Percentiles rank a stretch among this genome's conserved stretches.
phyloP scores from a whole-genome alignment of 53 echinoderm and acorn worm genomes.

The Hippasteria phrygiana region DNA sequence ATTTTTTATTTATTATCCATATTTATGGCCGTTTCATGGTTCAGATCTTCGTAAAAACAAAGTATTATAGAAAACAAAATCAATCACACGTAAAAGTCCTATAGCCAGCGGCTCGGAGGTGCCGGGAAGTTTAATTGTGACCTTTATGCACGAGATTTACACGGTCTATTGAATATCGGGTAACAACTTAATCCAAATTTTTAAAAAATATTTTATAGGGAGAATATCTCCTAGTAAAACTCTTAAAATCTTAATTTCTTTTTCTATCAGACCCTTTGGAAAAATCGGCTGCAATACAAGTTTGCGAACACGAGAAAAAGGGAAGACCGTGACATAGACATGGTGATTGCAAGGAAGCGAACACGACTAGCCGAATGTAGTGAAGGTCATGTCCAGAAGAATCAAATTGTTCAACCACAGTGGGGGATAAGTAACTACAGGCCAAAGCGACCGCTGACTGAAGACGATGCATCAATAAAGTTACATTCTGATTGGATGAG shows the following conservation, averaged over 20 bases:
- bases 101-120: no score
- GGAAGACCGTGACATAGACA: constrained; percentile 36
- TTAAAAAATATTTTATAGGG: neutral
- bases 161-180: neutral
- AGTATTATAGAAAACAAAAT: no score
- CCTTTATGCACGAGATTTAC: no score
- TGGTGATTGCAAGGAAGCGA: constrained; percentile 41
- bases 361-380: neutral
- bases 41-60: no score
- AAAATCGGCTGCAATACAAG: constrained; percentile 63
- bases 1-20: no score
- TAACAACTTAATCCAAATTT: neutral
- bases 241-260: neutral
- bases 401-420: constrained; percentile 27
- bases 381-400: neutral
- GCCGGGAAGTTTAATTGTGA: no score
- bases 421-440: constrained; percentile 58
- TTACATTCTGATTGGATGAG: constrained; percentile 44
- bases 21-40: no score
- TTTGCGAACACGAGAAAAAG: constrained; percentile 57
- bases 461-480: constrained; percentile 47
- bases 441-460: constrained; percentile 28
- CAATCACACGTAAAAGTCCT: no score
- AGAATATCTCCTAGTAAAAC: neutral
- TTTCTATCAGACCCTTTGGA: constrained; percentile 60